phyloP scores from a whole-genome alignment of 2,113 vertebrate genomes.

The Mesembrinibis cayennensis region DNA sequence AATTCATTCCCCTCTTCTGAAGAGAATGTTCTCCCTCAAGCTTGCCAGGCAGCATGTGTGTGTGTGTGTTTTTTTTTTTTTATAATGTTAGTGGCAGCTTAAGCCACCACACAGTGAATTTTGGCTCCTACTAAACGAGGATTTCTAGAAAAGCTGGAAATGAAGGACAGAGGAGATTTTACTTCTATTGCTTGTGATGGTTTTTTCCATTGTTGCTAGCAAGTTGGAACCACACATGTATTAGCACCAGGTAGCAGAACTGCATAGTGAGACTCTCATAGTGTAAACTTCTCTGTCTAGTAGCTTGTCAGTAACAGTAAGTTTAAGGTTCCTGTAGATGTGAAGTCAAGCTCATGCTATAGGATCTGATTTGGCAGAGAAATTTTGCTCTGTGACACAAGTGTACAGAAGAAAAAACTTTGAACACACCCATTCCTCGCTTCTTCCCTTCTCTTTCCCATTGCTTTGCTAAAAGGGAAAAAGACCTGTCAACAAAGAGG shows the following conservation, averaged over 20 bases:
- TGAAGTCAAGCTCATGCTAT: background rate
- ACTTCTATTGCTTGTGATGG: accelerated
- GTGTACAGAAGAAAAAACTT: background rate
- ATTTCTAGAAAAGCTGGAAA: background rate
- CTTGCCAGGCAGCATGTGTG: background rate
- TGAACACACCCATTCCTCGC: accelerated
- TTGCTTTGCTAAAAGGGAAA: background rate
- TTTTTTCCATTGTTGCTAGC: background rate
- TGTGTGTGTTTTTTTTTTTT: background rate
- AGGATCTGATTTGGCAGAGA: background rate
- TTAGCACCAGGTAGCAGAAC: background rate
- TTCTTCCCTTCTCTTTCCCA: background rate
- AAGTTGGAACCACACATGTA: background rate
- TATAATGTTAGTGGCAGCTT: background rate
- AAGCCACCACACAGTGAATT: background rate
- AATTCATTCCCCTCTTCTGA: background rate
- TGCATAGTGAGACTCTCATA: background rate
- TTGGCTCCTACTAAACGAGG: background rate
- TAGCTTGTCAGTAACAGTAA: background rate
- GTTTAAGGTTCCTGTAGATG: background rate
- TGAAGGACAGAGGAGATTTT: background rate
- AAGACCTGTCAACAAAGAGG: background rate
- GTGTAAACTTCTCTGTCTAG: background rate
- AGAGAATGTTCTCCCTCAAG: background rate
- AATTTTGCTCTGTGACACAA: background rate